These are phyloP conservation scores for Plebejus argus DNA, from an alignment of 2,888 invertebrate species.

Conservation along the genomic window DNA sequence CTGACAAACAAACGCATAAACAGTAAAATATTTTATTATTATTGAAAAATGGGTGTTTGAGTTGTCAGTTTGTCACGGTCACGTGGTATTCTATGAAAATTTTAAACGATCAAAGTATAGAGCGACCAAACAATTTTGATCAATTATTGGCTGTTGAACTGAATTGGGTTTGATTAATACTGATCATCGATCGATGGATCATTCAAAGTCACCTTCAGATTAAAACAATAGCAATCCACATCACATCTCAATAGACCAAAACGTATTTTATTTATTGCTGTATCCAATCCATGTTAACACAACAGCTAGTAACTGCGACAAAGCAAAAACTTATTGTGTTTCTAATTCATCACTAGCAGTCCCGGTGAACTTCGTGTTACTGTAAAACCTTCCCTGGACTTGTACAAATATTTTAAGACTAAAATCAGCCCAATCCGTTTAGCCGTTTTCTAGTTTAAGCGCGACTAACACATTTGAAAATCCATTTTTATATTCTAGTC, in stretches of 20 bases:
- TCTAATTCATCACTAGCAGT: too few relatives aligned
- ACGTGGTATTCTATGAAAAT: neutral
- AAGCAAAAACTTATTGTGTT: too few relatives aligned
- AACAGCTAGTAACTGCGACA: neutral
- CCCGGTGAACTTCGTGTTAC: too few relatives aligned
- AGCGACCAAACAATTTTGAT: slow-evolving; percentile 23
- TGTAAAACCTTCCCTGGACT: too few relatives aligned
- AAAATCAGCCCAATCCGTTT: too few relatives aligned
- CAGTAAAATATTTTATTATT: too few relatives aligned
- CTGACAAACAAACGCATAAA: too few relatives aligned
- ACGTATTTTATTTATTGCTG: slow-evolving; percentile 16
- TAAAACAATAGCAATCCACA: neutral
- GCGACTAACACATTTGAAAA: too few relatives aligned
- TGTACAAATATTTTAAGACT: too few relatives aligned
- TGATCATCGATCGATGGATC: slow-evolving; percentile 20
- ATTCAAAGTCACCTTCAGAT: slow-evolving; percentile 16
- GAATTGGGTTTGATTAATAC: slow-evolving; percentile 30
- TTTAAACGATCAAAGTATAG: slow-evolving; percentile 1
- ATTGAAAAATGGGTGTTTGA: neutral
- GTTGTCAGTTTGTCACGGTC: neutral
- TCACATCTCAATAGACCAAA: slow-evolving; percentile 2
- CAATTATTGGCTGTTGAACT: slow-evolving; percentile 33
- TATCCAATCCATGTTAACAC: neutral
- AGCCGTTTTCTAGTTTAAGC: too few relatives aligned
- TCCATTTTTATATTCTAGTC: too few relatives aligned